phyloP scores from a whole-genome alignment of 53 echinoderm and acorn worm species.

The Crossaster papposus region DNA sequence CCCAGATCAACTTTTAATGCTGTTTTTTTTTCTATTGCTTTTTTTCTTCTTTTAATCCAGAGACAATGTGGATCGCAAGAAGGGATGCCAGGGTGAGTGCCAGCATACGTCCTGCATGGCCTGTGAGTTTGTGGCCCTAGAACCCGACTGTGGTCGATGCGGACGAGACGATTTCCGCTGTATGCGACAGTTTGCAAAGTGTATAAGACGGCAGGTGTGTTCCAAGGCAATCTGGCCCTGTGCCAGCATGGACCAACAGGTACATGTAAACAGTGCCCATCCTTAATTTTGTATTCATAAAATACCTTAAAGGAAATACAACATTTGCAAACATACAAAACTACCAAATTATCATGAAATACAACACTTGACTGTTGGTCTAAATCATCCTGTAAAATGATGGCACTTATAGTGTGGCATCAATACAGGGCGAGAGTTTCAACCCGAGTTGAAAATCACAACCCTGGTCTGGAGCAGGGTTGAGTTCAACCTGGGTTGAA shows the following conservation, averaged over 20 bases:
- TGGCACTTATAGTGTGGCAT: too few species aligned
- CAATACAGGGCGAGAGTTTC: too few species aligned
- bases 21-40: neutral
- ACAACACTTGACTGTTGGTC: too few species aligned
- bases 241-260: slow-evolving; percentile 69
- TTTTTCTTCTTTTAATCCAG: slow-evolving; percentile 44
- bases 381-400: too few species aligned
- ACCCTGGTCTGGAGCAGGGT: too few species aligned
- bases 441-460: too few species aligned
- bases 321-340: too few species aligned
- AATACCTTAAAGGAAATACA: neutral
- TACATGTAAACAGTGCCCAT: neutral
- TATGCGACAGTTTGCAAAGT: slow-evolving; percentile 86
- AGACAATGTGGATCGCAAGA: slow-evolving; percentile 85
- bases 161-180: slow-evolving; percentile 77
- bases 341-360: too few species aligned
- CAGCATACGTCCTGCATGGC: slow-evolving; percentile 98
- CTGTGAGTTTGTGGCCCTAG: slow-evolving; percentile 77
- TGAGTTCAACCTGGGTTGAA: too few species aligned
- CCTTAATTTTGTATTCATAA: neutral
- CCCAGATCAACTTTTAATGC: neutral
- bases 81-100: slow-evolving; percentile 86
- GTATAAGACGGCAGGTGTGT: slow-evolving; percentile 78
- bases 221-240: slow-evolving; percentile 84
- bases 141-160: slow-evolving; percentile 88